Percentiles rank a stretch among this genome's conserved stretches.
Evolutionary conservation across 2,888 invertebrate species (phyloP).

Genomic region (Ethmia dodecea): DNA sequence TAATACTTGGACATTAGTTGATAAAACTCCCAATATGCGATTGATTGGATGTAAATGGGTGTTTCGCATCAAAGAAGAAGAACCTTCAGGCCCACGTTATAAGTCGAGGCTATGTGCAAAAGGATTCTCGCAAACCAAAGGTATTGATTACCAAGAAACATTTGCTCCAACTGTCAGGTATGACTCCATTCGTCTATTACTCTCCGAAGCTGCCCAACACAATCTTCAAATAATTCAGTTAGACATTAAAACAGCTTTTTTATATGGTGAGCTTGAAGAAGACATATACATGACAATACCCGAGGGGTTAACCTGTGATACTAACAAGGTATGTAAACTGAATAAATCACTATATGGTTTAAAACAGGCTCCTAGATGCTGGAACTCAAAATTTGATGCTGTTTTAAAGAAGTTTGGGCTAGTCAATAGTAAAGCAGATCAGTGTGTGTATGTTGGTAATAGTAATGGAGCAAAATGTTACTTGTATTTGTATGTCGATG

Average conservation of each 20-base stretch:
- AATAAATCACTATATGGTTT: not conserved
- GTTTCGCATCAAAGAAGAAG: conserved; percentile 5
- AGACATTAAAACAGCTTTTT: conserved; percentile 21
- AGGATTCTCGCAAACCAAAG: conserved; percentile 7
- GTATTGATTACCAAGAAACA: conserved; percentile 11
- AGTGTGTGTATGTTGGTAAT: not conserved
- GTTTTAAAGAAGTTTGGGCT: conserved; percentile 1
- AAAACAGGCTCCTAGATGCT: not conserved
- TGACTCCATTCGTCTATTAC: conserved; percentile 10
- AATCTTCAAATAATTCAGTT: conserved; percentile 10
- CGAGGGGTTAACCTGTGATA: conserved; percentile 7
- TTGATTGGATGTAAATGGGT: conserved; percentile 10
- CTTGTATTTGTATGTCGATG: not conserved
- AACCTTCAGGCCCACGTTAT: conserved; percentile 1
- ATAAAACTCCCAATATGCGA: conserved; percentile 3
- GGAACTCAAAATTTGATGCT: not conserved
- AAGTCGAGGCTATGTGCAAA: conserved; percentile 13
- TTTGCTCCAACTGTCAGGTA: conserved; percentile 14
- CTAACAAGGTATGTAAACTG: not conserved
- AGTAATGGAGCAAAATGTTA: not conserved
- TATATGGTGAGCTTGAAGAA: conserved; percentile 20
- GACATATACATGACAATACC: conserved; percentile 15
- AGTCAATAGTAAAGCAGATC: not conserved
- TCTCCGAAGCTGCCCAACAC: conserved; percentile 6
- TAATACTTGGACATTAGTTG: conserved; percentile 7